Base-by-base conservation (phyloP, 1,140 invertebrate species). In the Aphelinus atriplicis region DNA sequence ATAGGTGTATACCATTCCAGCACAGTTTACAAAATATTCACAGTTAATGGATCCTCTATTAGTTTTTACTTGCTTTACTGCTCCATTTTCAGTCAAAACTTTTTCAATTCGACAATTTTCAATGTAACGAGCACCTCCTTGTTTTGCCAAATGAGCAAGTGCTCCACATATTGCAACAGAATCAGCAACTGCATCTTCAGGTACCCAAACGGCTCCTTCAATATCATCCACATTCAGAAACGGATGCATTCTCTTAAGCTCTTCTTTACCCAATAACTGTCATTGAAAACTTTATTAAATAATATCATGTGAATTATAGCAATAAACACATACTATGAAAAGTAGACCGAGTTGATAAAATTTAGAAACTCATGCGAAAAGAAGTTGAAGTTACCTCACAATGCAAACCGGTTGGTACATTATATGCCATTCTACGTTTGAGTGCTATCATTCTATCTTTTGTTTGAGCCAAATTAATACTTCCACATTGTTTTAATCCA, bases 11-110 rank as follows among this genome's bases (percentile, higher is more conserved):
- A 92, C 91, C 92, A 93, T 92, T 79, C 93, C 93, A 76, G 92
- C 90, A 85, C 92, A 92, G 83, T 94, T 94, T 5, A 94, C 89
- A 83, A 95, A 93, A 84, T 92, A 92, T 86, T 94, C 91, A 85
- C 93, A 94, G 42, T 88, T 78, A 60, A 94, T 89, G 53, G 81
- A 85, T 66, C 93, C 93, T 77, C 84, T 79, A 70, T 87, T 87
- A 3, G 93, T 94, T 71, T 90, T 86, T 1, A 94, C 91, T 67
- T 85, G 89, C 65, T 89, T 85, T 2, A 94, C 91, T 71, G 84
- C 83, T 42, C 86, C 84, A 80, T 92, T 90, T 79, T 91, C 86
- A 7, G 91, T 92, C 2, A 88, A 76, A 48, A 94, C 89, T 81
- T 89, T 83, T 53, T 90, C 73, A 7, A 94, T 88, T 57, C 83